A percentile compares a stretch with the other conserved stretches of the same genome.
phyloP scores from a whole-genome alignment of 2,797 vertebrate species.

The Discoglossus pictus region DNA sequence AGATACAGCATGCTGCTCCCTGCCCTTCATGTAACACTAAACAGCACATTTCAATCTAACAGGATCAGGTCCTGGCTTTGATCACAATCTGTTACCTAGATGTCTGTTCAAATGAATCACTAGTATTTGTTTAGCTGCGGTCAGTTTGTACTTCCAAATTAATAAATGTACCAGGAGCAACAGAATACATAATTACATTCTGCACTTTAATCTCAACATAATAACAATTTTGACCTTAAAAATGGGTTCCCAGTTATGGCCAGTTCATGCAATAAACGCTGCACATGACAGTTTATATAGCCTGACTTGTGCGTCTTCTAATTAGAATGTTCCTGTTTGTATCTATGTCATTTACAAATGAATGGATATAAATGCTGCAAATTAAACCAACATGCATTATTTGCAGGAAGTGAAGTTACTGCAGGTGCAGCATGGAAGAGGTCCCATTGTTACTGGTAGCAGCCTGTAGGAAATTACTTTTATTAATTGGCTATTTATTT shows the following conservation, averaged over 20 bases:
- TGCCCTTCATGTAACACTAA: constrained; percentile 72
- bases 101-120: constrained; percentile 83
- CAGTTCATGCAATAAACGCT: constrained; percentile 55
- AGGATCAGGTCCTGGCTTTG: constrained; percentile 77
- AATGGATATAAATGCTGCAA: too few relatives aligned
- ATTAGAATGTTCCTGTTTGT: constrained; percentile 44
- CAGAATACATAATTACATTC: constrained; percentile 91
- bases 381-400: too few relatives aligned
- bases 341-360: too few relatives aligned
- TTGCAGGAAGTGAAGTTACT: too few relatives aligned
- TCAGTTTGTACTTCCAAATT: constrained; percentile 77
- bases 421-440: too few relatives aligned
- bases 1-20: constrained; percentile 73
- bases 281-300: constrained; percentile 51
- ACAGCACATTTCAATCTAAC: constrained; percentile 79
- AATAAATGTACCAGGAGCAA: constrained; percentile 76
- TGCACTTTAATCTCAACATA: constrained; percentile 90
- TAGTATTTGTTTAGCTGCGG: constrained; percentile 74
- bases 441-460: too few relatives aligned
- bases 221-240: constrained; percentile 80
- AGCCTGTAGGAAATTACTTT: too few relatives aligned
- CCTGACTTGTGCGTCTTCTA: constrained; percentile 52
- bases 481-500: too few relatives aligned
- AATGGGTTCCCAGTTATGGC: constrained; percentile 71
- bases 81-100: constrained; percentile 83